phyloP scores from a whole-genome alignment of 2,797 vertebrate species.

The Crocidura indochinensis region DNA sequence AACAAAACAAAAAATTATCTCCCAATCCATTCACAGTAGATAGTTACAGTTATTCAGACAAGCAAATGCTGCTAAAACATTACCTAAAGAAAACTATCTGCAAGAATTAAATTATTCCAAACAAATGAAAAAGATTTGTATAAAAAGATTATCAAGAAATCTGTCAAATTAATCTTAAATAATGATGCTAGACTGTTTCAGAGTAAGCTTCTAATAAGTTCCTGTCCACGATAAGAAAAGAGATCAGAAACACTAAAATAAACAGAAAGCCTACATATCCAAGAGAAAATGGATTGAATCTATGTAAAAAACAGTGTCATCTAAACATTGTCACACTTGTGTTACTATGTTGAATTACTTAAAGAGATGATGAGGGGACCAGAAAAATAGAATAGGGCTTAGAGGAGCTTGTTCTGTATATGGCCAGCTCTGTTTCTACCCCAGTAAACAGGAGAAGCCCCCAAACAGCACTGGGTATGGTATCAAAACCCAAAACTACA shows the following conservation, averaged over 20 bases:
- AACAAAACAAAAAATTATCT: conserved; percentile 45
- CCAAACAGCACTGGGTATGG: too few relatives aligned
- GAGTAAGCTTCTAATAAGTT: conserved; percentile 47
- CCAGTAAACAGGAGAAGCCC: too few relatives aligned
- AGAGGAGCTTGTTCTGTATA: too few relatives aligned
- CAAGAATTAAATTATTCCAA: conserved; percentile 61
- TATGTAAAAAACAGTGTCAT: not conserved
- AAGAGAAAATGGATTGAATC: conserved; percentile 40
- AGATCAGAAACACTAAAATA: not conserved
- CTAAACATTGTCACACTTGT: not conserved
- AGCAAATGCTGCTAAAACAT: conserved; percentile 60
- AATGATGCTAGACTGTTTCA: conserved; percentile 23
- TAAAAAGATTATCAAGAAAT: not conserved
- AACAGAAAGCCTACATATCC: not conserved
- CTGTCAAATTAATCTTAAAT: conserved; percentile 64
- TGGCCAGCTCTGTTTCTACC: too few relatives aligned
- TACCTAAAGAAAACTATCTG: conserved; percentile 62
- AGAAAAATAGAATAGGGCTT: too few relatives aligned
- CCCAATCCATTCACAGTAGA: conserved; percentile 16
- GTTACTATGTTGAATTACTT: not conserved
- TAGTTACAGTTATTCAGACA: conserved; percentile 39
- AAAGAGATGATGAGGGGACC: conserved; percentile 14
- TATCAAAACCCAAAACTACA: too few relatives aligned
- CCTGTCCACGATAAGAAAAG: not conserved
- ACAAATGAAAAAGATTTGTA: conserved; percentile 60